Percentiles rank a stretch among this genome's conserved stretches.
phyloP scores from a whole-genome alignment of 2,888 invertebrate genomes.

The Leucophenga maculata region DNA sequence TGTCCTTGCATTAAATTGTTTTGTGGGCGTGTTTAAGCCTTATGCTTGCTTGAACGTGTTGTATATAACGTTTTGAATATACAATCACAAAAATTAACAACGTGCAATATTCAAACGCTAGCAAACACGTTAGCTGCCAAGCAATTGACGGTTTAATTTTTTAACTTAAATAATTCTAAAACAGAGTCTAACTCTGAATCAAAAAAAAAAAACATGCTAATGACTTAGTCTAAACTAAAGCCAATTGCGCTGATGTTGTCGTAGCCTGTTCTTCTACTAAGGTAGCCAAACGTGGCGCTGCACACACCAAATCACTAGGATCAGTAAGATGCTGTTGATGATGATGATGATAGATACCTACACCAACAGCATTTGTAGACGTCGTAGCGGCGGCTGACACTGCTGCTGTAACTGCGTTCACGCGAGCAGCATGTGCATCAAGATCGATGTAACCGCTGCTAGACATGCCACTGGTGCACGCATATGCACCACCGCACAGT shows the following conservation, averaged over 20 bases:
- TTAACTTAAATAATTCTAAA: too few species aligned
- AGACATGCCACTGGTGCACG: not conserved
- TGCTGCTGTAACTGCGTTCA: not conserved
- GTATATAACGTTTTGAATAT: slow-evolving; percentile 51
- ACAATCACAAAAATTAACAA: slow-evolving; percentile 69
- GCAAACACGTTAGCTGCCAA: slow-evolving; percentile 19
- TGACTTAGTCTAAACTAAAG: slow-evolving; percentile 2
- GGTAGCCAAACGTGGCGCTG: slow-evolving; percentile 1
- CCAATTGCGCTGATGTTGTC: slow-evolving; percentile 52
- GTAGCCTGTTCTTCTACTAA: not conserved
- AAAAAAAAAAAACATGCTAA: slow-evolving; percentile 1
- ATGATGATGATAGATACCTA: not conserved
- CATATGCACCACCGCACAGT: too few species aligned
- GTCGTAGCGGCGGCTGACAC: too few species aligned
- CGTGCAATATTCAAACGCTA: slow-evolving; percentile 63
- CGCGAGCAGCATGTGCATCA: not conserved
- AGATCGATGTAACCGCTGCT: not conserved
- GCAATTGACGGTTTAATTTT: not conserved
- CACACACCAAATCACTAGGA: slow-evolving; percentile 54
- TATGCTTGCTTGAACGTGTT: slow-evolving; percentile 27
- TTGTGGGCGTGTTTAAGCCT: not conserved
- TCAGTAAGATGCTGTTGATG: slow-evolving; percentile 34
- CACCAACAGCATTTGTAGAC: not conserved
- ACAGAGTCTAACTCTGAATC: not conserved
- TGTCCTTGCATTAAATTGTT: not conserved